Percentiles rank a stretch among this genome's conserved stretches.
Evolutionary conservation across 2,113 vertebrate genomes (phyloP).

Genomic region (Rhinoderma darwinii): DNA sequence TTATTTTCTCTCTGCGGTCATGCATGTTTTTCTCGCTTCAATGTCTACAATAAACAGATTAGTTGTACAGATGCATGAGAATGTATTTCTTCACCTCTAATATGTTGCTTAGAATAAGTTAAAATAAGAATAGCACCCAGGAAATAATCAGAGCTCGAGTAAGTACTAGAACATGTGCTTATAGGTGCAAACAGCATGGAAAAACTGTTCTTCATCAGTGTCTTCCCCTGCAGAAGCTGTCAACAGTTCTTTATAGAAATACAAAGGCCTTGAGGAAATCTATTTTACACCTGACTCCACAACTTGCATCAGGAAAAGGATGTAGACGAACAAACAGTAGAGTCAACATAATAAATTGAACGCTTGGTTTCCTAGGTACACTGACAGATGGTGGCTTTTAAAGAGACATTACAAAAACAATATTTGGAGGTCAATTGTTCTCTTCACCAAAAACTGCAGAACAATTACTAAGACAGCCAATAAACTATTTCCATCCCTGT

Average conservation of each 20-base stretch:
- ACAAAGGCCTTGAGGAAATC: background rate
- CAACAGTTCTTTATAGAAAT: constrained; percentile 15
- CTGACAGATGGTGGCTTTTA: background rate
- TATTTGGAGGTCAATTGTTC: background rate
- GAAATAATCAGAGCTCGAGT: no score
- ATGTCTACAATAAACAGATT: background rate
- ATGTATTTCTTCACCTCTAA: background rate
- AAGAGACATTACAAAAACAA: background rate
- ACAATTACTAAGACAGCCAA: background rate
- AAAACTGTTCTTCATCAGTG: background rate
- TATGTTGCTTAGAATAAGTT: no score
- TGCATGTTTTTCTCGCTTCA: background rate
- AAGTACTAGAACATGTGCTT: no score
- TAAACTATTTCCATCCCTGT: background rate
- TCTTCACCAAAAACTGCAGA: background rate
- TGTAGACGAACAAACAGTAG: constrained; percentile 16
- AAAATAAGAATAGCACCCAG: no score
- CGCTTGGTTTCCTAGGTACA: constrained; percentile 18
- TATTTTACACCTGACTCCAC: constrained; percentile 18
- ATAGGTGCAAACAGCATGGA: no score
- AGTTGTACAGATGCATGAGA: background rate
- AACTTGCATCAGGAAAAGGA: constrained; percentile 30
- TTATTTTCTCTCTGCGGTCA: background rate
- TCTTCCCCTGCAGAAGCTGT: background rate
- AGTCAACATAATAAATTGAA: background rate